phyloP scores from a whole-genome alignment of 1,140 invertebrate genomes.

The Penaeus indicus region DNA sequence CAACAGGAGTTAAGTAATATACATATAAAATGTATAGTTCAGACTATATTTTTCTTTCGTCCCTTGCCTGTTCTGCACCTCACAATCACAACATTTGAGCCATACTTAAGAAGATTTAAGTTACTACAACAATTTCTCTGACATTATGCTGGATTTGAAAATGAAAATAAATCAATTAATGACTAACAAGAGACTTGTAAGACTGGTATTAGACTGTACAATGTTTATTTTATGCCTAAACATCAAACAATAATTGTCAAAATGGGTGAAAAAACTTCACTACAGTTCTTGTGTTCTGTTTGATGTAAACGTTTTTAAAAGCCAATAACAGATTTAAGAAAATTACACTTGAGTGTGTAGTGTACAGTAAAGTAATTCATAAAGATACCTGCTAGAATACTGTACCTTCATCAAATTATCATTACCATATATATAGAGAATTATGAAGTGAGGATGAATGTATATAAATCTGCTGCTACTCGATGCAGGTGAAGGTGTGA shows the following conservation, averaged over 20 bases:
- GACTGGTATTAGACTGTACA: slow-evolving; percentile 61
- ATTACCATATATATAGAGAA: slow-evolving; percentile 7
- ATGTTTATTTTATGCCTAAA: slow-evolving; percentile 41
- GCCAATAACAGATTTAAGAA: too few species aligned
- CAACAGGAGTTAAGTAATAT: not conserved
- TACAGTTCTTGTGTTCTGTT: slow-evolving; percentile 28
- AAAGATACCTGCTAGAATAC: too few species aligned
- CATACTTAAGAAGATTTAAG: slow-evolving; percentile 45
- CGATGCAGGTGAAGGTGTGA: slow-evolving; percentile 25
- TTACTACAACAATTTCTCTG: slow-evolving; percentile 51
- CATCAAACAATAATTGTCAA: slow-evolving; percentile 59
- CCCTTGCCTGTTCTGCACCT: slow-evolving; percentile 51
- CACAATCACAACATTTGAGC: slow-evolving; percentile 51
- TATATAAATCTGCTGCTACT: slow-evolving; percentile 10
- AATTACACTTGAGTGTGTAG: too few species aligned
- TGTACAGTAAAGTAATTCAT: too few species aligned
- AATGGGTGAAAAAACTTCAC: slow-evolving; percentile 33
- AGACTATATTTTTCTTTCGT: slow-evolving; percentile 13
- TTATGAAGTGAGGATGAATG: slow-evolving; percentile 26
- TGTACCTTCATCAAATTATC: too few species aligned
- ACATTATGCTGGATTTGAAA: slow-evolving; percentile 54
- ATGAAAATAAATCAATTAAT: not conserved
- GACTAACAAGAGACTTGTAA: slow-evolving; percentile 46
- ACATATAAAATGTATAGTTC: too few species aligned
- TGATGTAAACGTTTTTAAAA: not conserved